A percentile compares a stretch with the other conserved stretches of the same genome.
phyloP scores from a whole-genome alignment of 2,113 vertebrate genomes.

The Guaruba guarouba region DNA sequence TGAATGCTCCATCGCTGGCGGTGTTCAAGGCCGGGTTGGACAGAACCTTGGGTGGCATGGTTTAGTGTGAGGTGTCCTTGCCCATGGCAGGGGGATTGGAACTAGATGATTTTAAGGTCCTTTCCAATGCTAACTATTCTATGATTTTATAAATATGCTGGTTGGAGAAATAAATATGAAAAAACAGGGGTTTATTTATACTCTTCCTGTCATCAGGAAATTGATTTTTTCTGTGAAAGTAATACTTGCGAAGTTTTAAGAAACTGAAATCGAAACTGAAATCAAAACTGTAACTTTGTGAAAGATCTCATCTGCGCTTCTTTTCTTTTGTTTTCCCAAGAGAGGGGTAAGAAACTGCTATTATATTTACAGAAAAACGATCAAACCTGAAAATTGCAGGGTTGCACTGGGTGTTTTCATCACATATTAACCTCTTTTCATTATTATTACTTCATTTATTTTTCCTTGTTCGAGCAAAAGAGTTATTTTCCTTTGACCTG shows the following conservation, averaged over 20 bases:
- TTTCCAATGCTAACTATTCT: no score
- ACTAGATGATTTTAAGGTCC: no score
- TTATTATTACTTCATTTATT: not conserved
- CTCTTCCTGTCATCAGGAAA: not conserved
- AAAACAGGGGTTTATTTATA: not conserved
- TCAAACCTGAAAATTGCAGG: not conserved
- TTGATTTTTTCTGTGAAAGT: not conserved
- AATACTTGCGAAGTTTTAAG: not conserved
- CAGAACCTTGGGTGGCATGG: no score
- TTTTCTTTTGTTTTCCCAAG: not conserved
- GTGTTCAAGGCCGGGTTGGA: no score
- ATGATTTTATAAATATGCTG: not conserved
- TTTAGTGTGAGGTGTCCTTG: no score
- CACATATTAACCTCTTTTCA: not conserved
- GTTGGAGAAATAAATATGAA: not conserved
- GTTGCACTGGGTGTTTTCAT: not conserved
- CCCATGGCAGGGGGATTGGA: no score
- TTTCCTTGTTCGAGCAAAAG: not conserved
- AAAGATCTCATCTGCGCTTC: not conserved
- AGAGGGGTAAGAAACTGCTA: not conserved
- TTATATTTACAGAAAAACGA: not conserved
- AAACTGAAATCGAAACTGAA: not conserved
- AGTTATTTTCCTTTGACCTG: not conserved
- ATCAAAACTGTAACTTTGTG: not conserved
- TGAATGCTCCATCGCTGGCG: no score